Evolutionary conservation across 1,140 invertebrate species (phyloP), one percentile per base, ranked within the genome.

Genomic region (silkworm (Bombyx mori)): DNA sequence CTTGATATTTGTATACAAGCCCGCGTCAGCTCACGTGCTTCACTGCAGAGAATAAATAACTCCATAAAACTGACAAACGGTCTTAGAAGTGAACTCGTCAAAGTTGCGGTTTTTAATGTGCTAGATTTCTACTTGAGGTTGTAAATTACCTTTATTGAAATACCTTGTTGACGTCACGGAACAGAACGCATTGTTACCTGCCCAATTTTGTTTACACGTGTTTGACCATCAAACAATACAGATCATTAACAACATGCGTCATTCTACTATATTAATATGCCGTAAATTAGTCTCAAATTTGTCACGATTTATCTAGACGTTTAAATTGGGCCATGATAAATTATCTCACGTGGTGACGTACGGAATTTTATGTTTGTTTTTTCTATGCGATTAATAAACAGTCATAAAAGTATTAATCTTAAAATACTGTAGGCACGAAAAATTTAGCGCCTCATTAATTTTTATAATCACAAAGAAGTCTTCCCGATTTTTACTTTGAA

Each of bases 301-400:
- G 75, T 86, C 80, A 86, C 68, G 62, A 74, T 71, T 79, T 79
- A 78, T 81, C 75, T 68, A 55, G 68, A 66, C 67, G 71, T 71
- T 74, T 75, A 67, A 74, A 79, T 75, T 71, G 58, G 66, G 56
- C 63, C 59, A 60, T 81, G 67, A 77, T 78, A 68, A 69, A 76
- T 75, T 68, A 57, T 44, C 18, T 10, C 22, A 8, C 56, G 10
- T 44, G 18, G 35, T 57, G 48, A 51, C 54, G 54, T 54, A 46
- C 58, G 46, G 9, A 6, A 43, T 48, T 45, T 26, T 12, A 52
- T 57, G 62, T 66, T 66, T 49, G 53, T 54, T 53, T 55, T 57
- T 58, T 45, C 58, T 54, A 57, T 65, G 56, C 49, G 56, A 63
- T 49, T 54, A 60, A 62, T 66, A 66, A 56, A 60, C 60, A 66